Base-by-base conservation (phyloP, 2,797 vertebrate species). In the Allobates femoralis region DNA sequence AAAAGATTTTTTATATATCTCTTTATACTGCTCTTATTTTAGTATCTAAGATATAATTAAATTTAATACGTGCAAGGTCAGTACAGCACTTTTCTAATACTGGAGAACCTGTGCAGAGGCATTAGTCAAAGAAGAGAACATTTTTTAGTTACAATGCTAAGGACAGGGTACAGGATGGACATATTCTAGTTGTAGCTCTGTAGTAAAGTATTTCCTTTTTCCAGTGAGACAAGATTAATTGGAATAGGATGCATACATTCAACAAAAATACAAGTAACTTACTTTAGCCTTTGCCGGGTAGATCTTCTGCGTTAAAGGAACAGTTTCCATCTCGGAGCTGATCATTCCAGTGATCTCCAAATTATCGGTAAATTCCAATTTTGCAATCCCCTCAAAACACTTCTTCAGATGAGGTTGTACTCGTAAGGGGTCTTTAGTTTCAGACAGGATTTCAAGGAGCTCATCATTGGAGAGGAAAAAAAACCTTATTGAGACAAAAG, bases 391-490 rank as follows among this genome's bases (percentile, higher is more conserved):
- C 92, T 99, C 96, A 88, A 99, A 99, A 91, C 98, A 99, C 89
- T 98, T 99, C 92, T 98, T 98, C 64, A 98, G 92, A 89, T 98
- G 97, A 0, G 97, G 97, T 86, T 99, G 97, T 15, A 99, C 97
- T 37, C 96, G 94, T 83, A 96, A 92, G 0, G 97, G 98, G 91
- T 99, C 96, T 92, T 97, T 99, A 60, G 97, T 99, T 93, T 99
- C 97, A 0, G 98, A 96, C 84, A 99, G 90, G 91, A 98, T 98
- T 94, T 98, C 96, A 87, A 99, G 93, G 76, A 99, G 93, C 89
- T 99, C 96, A 3, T 99, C 97, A 0, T 99, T 99, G 46, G 97
- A 98, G 79, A 97, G 91, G 91, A 98, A 99, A 90, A 98, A 99
- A 92, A 99, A 99, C 89, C 97, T 99, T 88, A 87, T 23, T 3